Conservation (phyloP, 2,888 invertebrate species). For the Tanypteryx hageni region DNA sequence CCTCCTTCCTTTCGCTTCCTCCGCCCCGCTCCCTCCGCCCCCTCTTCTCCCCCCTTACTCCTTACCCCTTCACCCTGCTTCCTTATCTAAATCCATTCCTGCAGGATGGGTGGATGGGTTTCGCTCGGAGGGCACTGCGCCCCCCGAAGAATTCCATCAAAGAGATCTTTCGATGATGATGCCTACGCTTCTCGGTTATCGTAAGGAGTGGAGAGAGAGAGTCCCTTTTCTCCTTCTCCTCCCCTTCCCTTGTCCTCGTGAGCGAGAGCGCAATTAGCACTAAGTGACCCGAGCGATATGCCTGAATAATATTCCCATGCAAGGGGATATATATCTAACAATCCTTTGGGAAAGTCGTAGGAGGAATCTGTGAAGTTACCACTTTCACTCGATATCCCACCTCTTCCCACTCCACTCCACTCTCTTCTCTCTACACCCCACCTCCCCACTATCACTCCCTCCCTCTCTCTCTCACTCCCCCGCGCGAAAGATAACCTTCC, state of each 20-base stretch:
- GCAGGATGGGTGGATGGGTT: not conserved
- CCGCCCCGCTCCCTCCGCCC: not conserved
- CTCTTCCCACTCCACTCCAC: not conserved
- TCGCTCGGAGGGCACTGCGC: not conserved
- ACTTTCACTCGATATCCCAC: slow-evolving; percentile 22
- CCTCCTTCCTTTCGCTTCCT: not conserved
- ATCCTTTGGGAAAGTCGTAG: not conserved
- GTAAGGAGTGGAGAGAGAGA: not conserved
- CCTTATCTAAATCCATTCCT: slow-evolving; percentile 47
- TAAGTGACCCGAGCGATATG: slow-evolving; percentile 21
- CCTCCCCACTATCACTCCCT: not conserved
- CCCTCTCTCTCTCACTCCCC: not conserved
- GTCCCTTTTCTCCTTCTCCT: not conserved
- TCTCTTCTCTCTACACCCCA: not conserved
- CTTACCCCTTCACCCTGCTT: not conserved
- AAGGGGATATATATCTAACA: not conserved
- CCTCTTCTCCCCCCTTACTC: not conserved
- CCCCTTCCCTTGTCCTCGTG: not conserved
- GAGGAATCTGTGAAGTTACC: slow-evolving; percentile 16
- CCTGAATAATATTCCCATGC: slow-evolving; percentile 20
- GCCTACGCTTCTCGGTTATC: slow-evolving; percentile 12
- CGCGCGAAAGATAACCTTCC: slow-evolving; percentile 55
- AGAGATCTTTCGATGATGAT: slow-evolving; percentile 31
- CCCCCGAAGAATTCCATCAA: not conserved
- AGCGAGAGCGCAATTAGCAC: slow-evolving; percentile 5